Base-by-base conservation (phyloP, 2,113 vertebrate genomes). In the Protomyctophum bolini region DNA sequence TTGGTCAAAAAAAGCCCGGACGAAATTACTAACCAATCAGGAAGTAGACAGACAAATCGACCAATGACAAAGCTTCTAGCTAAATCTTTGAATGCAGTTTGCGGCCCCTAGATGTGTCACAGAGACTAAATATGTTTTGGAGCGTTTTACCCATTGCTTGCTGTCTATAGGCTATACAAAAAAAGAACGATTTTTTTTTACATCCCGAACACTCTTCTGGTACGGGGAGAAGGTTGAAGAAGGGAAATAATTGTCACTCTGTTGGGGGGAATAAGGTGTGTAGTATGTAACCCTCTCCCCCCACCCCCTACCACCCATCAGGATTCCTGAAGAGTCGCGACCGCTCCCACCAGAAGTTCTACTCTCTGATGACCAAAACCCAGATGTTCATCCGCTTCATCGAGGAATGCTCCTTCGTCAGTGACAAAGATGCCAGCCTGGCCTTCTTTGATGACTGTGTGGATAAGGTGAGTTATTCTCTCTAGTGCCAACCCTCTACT, bases 331-430 rank as follows among this genome's bases (percentile, higher is more conserved):
- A 95, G 91, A 99, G 97, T 80, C 94, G 98, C 4, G 98, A 99
- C 73, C 96, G 97, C 56, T 98, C 98, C 0, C 96, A 99, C 90
- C 98, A 99, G 88, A 99, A 98, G 90, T 99, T 99, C 87, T 99
- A 98, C 88, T 94, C 94, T 0, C 86, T 97, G 83, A 98, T 99
- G 97, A 99, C 97, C 60, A 98, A 97, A 91, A 99, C 98, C 12
- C 98, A 99, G 63, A 99, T 99, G 97, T 99, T 99, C 79, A 99
- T 97, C 89, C 96, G 97, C 68, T 99, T 99, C 76, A 99, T 99
- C 52, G 98, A 99, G 76, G 98, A 99, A 54, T 99, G 98, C 80
- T 99, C 98, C 10, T 99, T 99, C 72, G 98, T 99, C 87, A 98
- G 97, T 15, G 97, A 98, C 84, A 98, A 99, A 85, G 97, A 99